Evolutionary conservation across 2,113 vertebrate species (phyloP).

Genomic region (Burhinus oedicnemus): DNA sequence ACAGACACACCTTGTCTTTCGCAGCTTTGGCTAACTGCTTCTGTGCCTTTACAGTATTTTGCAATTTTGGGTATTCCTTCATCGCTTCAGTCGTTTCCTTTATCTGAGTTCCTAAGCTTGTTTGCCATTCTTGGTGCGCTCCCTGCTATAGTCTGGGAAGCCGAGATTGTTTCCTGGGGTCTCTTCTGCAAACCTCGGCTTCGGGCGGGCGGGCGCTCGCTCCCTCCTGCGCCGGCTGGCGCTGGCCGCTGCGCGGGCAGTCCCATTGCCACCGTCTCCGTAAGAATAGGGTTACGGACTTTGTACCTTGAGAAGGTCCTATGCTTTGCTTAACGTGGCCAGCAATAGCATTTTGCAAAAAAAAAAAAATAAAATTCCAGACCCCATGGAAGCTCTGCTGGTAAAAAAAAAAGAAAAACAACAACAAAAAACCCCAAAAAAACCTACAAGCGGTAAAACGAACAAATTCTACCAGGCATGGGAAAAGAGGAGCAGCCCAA

Average conservation of each 20-base stretch:
- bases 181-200: background rate
- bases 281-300: background rate
- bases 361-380: background rate
- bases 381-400: background rate
- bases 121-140: background rate
- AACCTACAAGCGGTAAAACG: background rate
- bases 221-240: background rate
- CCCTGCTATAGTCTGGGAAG: background rate
- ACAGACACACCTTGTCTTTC: background rate
- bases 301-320: background rate
- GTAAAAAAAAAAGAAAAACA: background rate
- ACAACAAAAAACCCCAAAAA: background rate
- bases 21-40: background rate
- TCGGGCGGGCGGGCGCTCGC: background rate
- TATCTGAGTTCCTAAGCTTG: background rate
- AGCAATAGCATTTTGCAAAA: background rate
- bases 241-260: background rate
- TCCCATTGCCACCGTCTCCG: accelerated
- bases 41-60: background rate
- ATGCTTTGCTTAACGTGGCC: accelerated
- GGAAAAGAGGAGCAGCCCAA: background rate
- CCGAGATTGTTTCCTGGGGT: background rate
- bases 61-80: background rate
- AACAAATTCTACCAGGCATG: background rate
- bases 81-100: background rate